Conservation (phyloP, 1,140 invertebrate genomes). For the Triops longicaudatus region DNA sequence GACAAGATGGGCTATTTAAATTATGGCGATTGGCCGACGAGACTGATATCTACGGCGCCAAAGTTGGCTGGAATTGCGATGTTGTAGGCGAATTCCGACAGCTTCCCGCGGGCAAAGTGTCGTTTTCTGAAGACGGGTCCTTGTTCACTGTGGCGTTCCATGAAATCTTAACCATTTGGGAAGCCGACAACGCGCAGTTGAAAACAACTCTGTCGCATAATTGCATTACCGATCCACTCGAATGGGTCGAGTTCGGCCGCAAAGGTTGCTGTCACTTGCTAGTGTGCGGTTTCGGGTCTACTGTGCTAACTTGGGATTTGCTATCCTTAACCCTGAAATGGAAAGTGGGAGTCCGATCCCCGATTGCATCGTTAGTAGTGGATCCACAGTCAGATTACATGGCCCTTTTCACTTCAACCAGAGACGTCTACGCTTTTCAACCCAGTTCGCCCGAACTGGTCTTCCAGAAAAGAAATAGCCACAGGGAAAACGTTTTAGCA, state of each 20-base stretch:
- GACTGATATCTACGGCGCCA: constrained; percentile 45
- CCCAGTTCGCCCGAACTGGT: constrained; percentile 40
- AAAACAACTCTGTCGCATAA: constrained; percentile 31
- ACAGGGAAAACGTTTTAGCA: constrained; percentile 39
- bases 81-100: constrained; percentile 55
- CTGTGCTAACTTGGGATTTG: constrained; percentile 61
- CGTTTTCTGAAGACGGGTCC: constrained; percentile 67
- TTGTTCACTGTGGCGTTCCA: constrained; percentile 61
- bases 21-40: constrained; percentile 54
- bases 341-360: constrained; percentile 42
- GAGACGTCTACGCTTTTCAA: constrained; percentile 33
- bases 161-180: constrained; percentile 61
- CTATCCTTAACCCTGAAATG: constrained; percentile 53
- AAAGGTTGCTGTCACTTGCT: constrained; percentile 55
- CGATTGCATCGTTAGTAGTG: constrained; percentile 43
- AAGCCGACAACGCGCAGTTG: constrained; percentile 37
- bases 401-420: constrained; percentile 47
- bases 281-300: constrained; percentile 46
- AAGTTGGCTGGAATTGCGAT: constrained; percentile 54
- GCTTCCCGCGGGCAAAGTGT: constrained; percentile 46
- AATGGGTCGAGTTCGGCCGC: constrained; percentile 50
- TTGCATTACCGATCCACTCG: constrained; percentile 20
- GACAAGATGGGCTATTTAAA: constrained; percentile 61
- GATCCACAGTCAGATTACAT: constrained; percentile 56
- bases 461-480: constrained; percentile 38